Conservation (phyloP, 1,140 invertebrate genomes). For the Brachionus manjavacas region DNA sequence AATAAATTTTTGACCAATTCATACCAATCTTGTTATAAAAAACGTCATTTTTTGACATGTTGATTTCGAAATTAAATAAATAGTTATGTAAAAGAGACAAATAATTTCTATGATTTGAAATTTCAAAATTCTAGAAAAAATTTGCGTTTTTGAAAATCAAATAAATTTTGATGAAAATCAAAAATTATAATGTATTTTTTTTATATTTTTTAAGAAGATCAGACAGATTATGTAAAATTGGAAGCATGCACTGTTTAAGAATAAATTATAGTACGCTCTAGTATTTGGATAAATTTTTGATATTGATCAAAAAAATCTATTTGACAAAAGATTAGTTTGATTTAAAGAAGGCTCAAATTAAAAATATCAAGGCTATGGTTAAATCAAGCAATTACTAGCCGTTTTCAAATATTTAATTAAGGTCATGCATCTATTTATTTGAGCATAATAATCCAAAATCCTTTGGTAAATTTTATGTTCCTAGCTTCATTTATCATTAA, state of each 20-base stretch:
- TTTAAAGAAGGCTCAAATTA: neutral
- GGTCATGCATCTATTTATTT: neutral
- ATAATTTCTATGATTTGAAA: neutral
- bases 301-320: neutral
- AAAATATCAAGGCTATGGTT: neutral
- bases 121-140: neutral
- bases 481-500: neutral
- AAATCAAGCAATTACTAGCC: neutral
- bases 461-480: neutral
- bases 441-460: neutral
- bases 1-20: too few species aligned
- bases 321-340: neutral
- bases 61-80: neutral
- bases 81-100: neutral
- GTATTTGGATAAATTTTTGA: neutral
- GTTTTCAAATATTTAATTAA: conserved; percentile 20
- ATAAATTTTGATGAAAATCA: neutral
- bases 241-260: too few species aligned
- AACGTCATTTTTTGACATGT: too few species aligned
- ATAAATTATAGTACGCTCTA: too few species aligned
- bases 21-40: too few species aligned
- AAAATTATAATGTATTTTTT: too few species aligned
- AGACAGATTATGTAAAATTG: too few species aligned
- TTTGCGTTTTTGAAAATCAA: neutral
- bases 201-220: too few species aligned